Percentiles rank a stretch among this genome's conserved stretches.
Evolutionary conservation across 2,113 vertebrate genomes (phyloP).

Genomic region (Dipodomys merriami): DNA sequence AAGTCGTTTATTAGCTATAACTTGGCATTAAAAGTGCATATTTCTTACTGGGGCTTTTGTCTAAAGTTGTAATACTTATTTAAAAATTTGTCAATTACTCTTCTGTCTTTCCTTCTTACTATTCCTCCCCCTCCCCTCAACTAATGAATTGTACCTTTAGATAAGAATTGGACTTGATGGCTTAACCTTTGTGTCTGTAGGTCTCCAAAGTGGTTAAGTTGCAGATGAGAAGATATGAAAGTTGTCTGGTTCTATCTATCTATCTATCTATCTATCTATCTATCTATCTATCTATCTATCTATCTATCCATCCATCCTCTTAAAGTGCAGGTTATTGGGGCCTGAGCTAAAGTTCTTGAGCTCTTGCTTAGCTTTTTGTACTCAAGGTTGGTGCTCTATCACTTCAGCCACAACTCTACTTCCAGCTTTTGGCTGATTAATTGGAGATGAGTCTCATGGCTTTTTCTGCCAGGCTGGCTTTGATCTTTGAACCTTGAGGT

Average conservation of each 20-base stretch:
- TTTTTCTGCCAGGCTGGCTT: too few species aligned
- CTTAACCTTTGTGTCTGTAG: background rate
- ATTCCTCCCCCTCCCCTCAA: background rate
- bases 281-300: too few species aligned
- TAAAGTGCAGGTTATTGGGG: too few species aligned
- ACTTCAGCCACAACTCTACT: too few species aligned
- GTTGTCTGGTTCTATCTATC: background rate
- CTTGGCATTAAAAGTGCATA: slow-evolving; percentile 73
- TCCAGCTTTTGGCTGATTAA: too few species aligned
- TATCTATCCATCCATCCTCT: too few species aligned
- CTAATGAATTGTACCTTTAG: slow-evolving; percentile 20
- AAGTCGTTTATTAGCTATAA: slow-evolving; percentile 69
- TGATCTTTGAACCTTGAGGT: too few species aligned
- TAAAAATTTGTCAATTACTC: slow-evolving; percentile 26
- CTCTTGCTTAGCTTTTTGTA: too few species aligned
- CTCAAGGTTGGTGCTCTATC: too few species aligned
- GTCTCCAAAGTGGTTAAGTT: slow-evolving; percentile 39
- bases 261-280: too few species aligned
- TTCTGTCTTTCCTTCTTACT: slow-evolving; percentile 16
- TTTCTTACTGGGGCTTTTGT: slow-evolving; percentile 73
- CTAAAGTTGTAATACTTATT: slow-evolving; percentile 25
- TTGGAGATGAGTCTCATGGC: too few species aligned
- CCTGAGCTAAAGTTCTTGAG: background rate
- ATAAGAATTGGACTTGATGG: background rate
- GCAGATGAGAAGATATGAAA: background rate